phyloP scores from a whole-genome alignment of 2,797 vertebrate genomes.

The Trematomus bernacchii region DNA sequence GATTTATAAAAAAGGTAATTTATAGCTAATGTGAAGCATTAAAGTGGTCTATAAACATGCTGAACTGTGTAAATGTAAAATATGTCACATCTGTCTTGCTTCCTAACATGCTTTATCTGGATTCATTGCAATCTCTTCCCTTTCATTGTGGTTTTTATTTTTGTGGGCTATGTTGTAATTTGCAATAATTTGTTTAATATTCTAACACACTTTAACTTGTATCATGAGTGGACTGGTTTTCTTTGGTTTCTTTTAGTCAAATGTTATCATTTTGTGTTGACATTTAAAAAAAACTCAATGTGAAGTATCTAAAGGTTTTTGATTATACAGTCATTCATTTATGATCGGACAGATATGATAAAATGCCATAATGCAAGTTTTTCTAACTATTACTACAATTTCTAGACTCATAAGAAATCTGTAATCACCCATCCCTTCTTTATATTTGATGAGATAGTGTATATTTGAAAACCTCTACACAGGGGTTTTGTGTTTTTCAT shows the following conservation, averaged over 20 bases:
- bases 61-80: conserved; percentile 24
- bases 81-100: conserved; percentile 27
- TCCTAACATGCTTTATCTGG: neutral
- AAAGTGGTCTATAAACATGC: neutral
- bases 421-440: neutral
- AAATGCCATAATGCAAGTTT: neutral
- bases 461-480: conserved; percentile 31
- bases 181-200: conserved; percentile 5
- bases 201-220: conserved; percentile 34
- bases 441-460: conserved; percentile 2
- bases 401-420: conserved; percentile 15
- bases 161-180: conserved; percentile 33
- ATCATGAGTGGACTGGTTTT: conserved; percentile 2
- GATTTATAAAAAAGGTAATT: conserved; percentile 25
- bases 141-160: conserved; percentile 28
- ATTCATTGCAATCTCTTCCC: conserved; percentile 6
- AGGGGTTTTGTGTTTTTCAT: conserved; percentile 54
- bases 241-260: neutral
- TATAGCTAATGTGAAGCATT: neutral
- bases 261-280: neutral
- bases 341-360: neutral
- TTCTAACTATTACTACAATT: neutral
- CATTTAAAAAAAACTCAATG: neutral
- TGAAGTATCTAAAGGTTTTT: neutral
- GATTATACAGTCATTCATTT: neutral